Evolutionary conservation across 2,888 invertebrate genomes (phyloP).

Genomic region (Tetragonisca angustula): DNA sequence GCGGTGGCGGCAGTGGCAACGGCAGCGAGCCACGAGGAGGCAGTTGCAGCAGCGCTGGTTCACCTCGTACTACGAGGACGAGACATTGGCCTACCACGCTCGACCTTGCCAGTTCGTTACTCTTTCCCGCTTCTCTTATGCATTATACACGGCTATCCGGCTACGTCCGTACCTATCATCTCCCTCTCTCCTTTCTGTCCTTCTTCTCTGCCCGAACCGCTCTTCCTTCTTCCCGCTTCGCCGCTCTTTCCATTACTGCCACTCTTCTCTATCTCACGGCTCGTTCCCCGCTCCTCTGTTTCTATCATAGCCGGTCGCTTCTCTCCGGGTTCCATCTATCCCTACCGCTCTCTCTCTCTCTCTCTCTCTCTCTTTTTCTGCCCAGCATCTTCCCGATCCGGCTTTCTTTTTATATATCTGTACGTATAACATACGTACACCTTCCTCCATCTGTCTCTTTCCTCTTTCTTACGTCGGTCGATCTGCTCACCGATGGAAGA

Average conservation of each 20-base stretch:
- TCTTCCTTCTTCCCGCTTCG: conserved; percentile 43
- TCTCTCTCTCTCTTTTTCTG: not conserved
- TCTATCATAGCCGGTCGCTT: conserved; percentile 40
- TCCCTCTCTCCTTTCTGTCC: conserved; percentile 32
- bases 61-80: conserved; percentile 77
- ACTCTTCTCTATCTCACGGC: conserved; percentile 19
- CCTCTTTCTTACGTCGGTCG: conserved; percentile 22
- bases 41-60: conserved; percentile 72
- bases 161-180: conserved; percentile 57
- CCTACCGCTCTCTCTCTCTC: not conserved
- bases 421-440: conserved; percentile 26
- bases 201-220: conserved; percentile 32
- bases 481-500: conserved; percentile 44
- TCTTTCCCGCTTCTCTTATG: conserved; percentile 80
- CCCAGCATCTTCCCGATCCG: conserved; percentile 46
- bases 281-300: conserved; percentile 41
- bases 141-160: conserved; percentile 76
- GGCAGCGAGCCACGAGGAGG: conserved; percentile 43
- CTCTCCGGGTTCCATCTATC: not conserved
- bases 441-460: conserved; percentile 59
- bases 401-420: conserved; percentile 55
- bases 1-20: not conserved
- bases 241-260: conserved; percentile 46
- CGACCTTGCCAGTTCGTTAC: conserved; percentile 84
- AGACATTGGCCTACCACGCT: conserved; percentile 83